Base-by-base conservation (phyloP, 1,140 invertebrate species). In the Carcinoscorpius rotundicauda region DNA sequence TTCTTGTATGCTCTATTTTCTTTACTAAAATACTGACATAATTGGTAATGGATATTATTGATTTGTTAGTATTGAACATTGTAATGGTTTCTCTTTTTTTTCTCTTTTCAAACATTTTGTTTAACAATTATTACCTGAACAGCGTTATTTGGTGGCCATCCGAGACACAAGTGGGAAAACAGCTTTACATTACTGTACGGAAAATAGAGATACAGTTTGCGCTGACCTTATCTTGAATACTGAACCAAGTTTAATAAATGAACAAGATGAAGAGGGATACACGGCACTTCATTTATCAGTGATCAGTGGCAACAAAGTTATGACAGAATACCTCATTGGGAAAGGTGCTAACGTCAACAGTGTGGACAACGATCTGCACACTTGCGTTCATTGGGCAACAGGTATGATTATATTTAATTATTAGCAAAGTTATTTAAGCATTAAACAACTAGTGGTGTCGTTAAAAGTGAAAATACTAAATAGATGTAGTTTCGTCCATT, bases 331-430 rank as follows among this genome's bases (percentile, higher is more conserved):
- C 49, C 78, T 95, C 4, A 6, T 69, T 58, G 5, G 75, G 3
- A 50, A 60, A 52, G 62, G 61, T 52, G 62, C 65, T 8, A 60
- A 68, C 52, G 49, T 59, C 3, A 64, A 53, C 55, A 52, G 66
- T 8, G 63, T 62, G 63, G 96, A 98, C 77, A 86, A 91, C 73
- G 95, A 98, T 75, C 86, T 88, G 61, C 96, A 99, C 75, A 94
- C 93, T 3, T 87, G 91, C n/a, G 86, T 97, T 10, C 96, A 99
- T 78, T 99, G 96, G 96, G 95, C 96, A 4, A 94, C 92, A 63
- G 68, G 68, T 69, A 29, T 29, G 29, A 29, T 29, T 29, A 29
- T 29, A 29, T 29, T 29, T 29, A 29, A 29, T 29, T 29, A 29
- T 29, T 29, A 29, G 29, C 29, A 29, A 29, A 29, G 29, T 29